Conservation (phyloP, 2,888 invertebrate genomes). For the Argyresthia goedartella region DNA sequence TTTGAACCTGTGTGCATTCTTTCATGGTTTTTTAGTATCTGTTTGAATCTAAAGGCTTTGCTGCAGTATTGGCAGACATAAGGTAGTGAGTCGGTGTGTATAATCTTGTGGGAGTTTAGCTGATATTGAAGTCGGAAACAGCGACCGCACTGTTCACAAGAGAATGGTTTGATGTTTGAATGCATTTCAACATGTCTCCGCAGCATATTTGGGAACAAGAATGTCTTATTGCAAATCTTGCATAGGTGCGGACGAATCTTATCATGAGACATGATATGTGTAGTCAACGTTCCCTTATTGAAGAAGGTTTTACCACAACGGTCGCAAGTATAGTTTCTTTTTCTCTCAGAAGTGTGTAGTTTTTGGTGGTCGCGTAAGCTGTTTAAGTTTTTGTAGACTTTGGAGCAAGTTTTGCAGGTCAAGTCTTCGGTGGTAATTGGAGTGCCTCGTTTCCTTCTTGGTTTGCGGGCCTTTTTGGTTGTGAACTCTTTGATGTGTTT, state of each 20-base stretch:
- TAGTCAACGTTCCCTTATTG: slow-evolving; percentile 54
- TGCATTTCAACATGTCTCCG: slow-evolving; percentile 58
- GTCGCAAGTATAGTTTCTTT: slow-evolving; percentile 53
- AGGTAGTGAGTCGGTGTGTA: slow-evolving; percentile 85
- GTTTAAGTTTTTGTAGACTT: slow-evolving; percentile 44
- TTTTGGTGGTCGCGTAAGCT: slow-evolving; percentile 68
- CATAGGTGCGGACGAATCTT: slow-evolving; percentile 49
- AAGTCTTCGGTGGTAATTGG: slow-evolving; percentile 48
- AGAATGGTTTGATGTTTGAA: slow-evolving; percentile 49
- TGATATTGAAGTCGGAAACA: slow-evolving; percentile 76
- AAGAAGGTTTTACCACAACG: slow-evolving; percentile 58
- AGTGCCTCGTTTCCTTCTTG: slow-evolving; percentile 40
- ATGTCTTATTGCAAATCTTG: slow-evolving; percentile 53
- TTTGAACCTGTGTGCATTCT: slow-evolving; percentile 79
- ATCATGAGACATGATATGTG: slow-evolving; percentile 56
- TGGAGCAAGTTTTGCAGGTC: slow-evolving; percentile 47
- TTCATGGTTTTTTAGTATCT: slow-evolving; percentile 79
- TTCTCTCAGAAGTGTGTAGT: slow-evolving; percentile 63
- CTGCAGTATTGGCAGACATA: slow-evolving; percentile 82
- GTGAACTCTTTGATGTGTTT: slow-evolving; percentile 36
- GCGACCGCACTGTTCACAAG: slow-evolving; percentile 54
- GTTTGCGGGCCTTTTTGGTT: slow-evolving; percentile 33
- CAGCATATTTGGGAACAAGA: slow-evolving; percentile 54
- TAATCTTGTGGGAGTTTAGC: slow-evolving; percentile 79
- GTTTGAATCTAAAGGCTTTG: slow-evolving; percentile 82